Percentiles rank a stretch among this genome's conserved stretches.
Evolutionary conservation across 1,140 invertebrate genomes (phyloP).

Genomic region (Leptonema lineaticorne): DNA sequence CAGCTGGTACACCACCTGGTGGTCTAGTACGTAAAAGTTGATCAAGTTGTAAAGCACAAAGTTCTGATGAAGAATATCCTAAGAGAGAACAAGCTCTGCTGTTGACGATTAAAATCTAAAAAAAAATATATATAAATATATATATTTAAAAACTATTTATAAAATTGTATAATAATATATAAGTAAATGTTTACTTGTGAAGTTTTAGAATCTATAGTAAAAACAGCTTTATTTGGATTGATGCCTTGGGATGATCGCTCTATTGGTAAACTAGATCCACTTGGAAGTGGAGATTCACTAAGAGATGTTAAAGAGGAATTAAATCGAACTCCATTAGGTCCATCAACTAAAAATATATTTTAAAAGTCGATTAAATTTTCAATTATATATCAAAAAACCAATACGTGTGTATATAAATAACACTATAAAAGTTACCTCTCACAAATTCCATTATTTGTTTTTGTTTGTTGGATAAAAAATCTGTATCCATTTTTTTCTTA

Average conservation of each 20-base stretch:
- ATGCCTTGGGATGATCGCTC: slow-evolving; percentile 46
- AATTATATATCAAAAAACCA: slow-evolving; percentile 18
- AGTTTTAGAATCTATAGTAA: slow-evolving; percentile 58
- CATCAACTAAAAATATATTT: slow-evolving; percentile 49
- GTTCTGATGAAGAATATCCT: slow-evolving; percentile 59
- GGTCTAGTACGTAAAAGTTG: slow-evolving; percentile 59
- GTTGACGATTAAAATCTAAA: slow-evolving; percentile 66
- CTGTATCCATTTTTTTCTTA: slow-evolving; percentile 50
- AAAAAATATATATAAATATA: no score
- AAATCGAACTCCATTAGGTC: slow-evolving; percentile 55
- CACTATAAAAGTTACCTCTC: slow-evolving; percentile 46
- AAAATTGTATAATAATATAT: neutral
- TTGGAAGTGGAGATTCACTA: slow-evolving; percentile 37
- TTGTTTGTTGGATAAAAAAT: slow-evolving; percentile 48
- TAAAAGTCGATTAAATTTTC: slow-evolving; percentile 7
- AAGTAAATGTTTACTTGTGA: slow-evolving; percentile 48
- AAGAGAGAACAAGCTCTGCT: slow-evolving; percentile 61
- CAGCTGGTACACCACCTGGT: slow-evolving; percentile 53
- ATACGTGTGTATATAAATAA: neutral
- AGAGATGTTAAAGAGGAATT: slow-evolving; percentile 48
- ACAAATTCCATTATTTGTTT: slow-evolving; percentile 52
- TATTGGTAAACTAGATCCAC: slow-evolving; percentile 25
- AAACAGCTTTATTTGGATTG: slow-evolving; percentile 59
- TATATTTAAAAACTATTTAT: slow-evolving; percentile 4
- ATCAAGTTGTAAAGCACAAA: slow-evolving; percentile 57